Percentiles rank a stretch among this genome's conserved stretches.
phyloP scores from a whole-genome alignment of 2,888 invertebrate genomes.

The Chrysolina haemoptera region DNA sequence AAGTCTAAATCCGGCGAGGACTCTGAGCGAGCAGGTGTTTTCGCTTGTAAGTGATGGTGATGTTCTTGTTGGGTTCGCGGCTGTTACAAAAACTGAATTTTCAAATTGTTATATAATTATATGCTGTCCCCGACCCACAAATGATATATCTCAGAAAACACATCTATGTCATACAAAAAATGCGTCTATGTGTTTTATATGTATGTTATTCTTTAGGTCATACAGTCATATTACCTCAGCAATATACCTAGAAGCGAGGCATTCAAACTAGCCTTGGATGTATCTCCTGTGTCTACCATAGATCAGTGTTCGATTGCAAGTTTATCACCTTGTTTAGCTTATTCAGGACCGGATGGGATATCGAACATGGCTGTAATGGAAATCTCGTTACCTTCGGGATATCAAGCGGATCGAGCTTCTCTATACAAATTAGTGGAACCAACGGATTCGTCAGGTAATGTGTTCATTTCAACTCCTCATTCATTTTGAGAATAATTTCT shows the following conservation, averaged over 20 bases:
- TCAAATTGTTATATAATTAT: no score
- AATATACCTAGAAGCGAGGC: slow-evolving; percentile 70
- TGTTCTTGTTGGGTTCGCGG: no score
- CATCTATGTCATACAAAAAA: no score
- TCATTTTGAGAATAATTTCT: no score
- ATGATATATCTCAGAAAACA: no score
- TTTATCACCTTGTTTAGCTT: slow-evolving; percentile 66
- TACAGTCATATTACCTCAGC: slow-evolving; percentile 72
- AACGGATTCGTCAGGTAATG: slow-evolving; percentile 51
- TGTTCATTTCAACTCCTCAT: background rate
- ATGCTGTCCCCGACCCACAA: background rate
- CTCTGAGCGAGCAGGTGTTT: no score
- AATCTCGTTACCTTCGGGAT: slow-evolving; percentile 77
- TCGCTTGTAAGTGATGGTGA: no score
- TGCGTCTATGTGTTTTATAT: background rate
- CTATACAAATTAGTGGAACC: slow-evolving; percentile 73
- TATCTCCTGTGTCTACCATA: slow-evolving; percentile 67
- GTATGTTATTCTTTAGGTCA: slow-evolving; percentile 65
- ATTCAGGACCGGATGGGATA: slow-evolving; percentile 68
- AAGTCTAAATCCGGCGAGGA: no score
- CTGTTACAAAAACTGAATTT: no score
- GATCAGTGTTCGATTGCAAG: slow-evolving; percentile 70
- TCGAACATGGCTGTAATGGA: slow-evolving; percentile 78
- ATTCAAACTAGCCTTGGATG: slow-evolving; percentile 71
- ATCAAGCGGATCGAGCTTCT: slow-evolving; percentile 74